Evolutionary conservation across 1,140 invertebrate genomes (phyloP), one percentile per base, ranked within the genome.

Genomic region (Vanessa tameamea): DNA sequence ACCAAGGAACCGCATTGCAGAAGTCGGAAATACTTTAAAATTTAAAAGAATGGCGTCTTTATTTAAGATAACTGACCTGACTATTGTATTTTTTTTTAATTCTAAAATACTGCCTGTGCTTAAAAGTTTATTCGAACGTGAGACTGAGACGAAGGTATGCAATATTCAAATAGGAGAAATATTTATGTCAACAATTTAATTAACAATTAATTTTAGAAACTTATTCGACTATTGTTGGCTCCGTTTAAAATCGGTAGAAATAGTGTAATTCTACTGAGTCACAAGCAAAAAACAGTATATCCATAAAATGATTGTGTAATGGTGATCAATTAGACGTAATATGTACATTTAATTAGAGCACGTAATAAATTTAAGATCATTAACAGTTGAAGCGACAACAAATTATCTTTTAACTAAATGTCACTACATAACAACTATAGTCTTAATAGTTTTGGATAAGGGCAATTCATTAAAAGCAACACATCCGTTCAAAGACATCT

Each of bases 1-100:
- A 64, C 50, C 16, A 71, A 55, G 61, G 47, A 20, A 55, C 69
- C 63, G 69, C 70, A 72, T 65, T 72, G 51, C 70, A 53, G 65
- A 20, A 67, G 48, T 68, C 57, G 55, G 55, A 53, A 37, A 37
- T 61, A 31, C 26, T 61, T 61, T 16, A 16, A 61, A 37, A 61
- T 61, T 37, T 61, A 20, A 61, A 61, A 61, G 57, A 61, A 61
- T 37, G 5, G 23, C 16, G 31, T 37, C 57, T 61, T 61, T n/a
- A 61, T 61, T 61, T 37, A 31, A 31, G 26, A 61, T 14, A 59
- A 37, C 57, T 31, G 57, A 61, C 57, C 26, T 37, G 57, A 61
- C 53, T 12, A 61, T 8, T 37, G n/a, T 15, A 37, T 37, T 57
- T 12, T 8, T 20, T 20, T 43, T 43, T 43, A 43, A 43, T 43